Evolutionary conservation across 2,113 vertebrate species (phyloP).

Genomic region (Tachycineta bicolor): DNA sequence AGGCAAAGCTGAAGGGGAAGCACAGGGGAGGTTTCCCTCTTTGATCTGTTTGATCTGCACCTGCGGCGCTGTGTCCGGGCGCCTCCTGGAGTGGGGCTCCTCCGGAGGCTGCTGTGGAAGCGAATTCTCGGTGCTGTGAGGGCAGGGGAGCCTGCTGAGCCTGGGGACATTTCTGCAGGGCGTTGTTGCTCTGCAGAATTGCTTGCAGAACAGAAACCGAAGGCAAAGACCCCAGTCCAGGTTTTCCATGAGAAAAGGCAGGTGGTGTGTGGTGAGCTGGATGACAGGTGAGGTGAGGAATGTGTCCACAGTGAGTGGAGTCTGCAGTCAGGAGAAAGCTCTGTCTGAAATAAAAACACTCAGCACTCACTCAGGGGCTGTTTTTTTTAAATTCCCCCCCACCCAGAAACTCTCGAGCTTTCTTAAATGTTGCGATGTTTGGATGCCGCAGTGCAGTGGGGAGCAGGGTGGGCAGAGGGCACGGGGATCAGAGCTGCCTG

Average conservation of each 20-base stretch:
- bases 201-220: fast-evolving
- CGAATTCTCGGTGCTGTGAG: fast-evolving
- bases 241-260: not conserved
- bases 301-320: not conserved
- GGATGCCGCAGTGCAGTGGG: not conserved
- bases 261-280: fast-evolving
- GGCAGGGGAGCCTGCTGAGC: not conserved
- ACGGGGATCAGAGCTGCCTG: not conserved
- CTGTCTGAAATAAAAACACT: not conserved
- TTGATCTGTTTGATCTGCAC: not conserved
- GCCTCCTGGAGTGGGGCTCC: not conserved
- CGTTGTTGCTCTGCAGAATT: not conserved
- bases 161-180: not conserved
- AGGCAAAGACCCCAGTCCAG: not conserved
- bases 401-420: not conserved
- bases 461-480: not conserved
- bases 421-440: not conserved
- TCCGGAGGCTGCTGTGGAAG: not conserved
- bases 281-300: fast-evolving
- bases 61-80: not conserved
- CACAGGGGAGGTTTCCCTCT: not conserved
- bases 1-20: not conserved
- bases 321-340: not conserved
- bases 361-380: fast-evolving
- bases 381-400: no score